Evolutionary conservation across 2,888 invertebrate genomes (phyloP).

Genomic region (Agrilus cyanescens): DNA sequence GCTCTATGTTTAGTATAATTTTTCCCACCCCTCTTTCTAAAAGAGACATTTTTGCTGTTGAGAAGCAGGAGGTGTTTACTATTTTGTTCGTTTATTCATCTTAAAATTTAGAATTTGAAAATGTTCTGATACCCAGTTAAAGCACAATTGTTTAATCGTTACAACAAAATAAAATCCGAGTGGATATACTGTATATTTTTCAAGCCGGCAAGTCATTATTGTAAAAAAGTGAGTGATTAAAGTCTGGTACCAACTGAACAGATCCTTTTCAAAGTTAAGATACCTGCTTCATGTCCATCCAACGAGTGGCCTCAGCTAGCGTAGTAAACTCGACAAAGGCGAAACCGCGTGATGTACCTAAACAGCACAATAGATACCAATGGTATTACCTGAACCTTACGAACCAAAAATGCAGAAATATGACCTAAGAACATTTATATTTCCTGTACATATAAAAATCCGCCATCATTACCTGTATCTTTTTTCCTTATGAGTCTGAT

Average conservation of each 20-base stretch:
- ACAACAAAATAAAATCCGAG: no score
- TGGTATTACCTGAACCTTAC: constrained; percentile 33
- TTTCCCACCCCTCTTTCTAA: constrained; percentile 31
- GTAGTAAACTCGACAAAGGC: constrained; percentile 90
- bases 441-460: constrained; percentile 14
- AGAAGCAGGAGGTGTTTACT: background rate
- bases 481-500: constrained; percentile 73
- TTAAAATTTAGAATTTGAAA: constrained; percentile 2
- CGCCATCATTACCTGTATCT: constrained; percentile 58
- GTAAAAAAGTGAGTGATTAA: no score
- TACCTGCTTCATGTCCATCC: constrained; percentile 90
- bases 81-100: constrained; percentile 1
- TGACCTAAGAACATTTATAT: constrained; percentile 32
- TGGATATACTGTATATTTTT: no score
- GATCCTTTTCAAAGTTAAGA: constrained; percentile 28
- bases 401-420: constrained; percentile 47
- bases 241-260: constrained; percentile 8
- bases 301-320: constrained; percentile 74
- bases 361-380: constrained; percentile 49
- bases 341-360: constrained; percentile 82
- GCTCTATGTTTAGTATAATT: constrained; percentile 13
- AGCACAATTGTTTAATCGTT: constrained; percentile 2
- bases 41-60: constrained; percentile 33
- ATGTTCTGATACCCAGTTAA: background rate
- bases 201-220: no score